Evolutionary conservation across 2,797 vertebrate genomes (phyloP), one percentile per base, ranked within the genome.

Genomic region (Pristis pectinata): DNA sequence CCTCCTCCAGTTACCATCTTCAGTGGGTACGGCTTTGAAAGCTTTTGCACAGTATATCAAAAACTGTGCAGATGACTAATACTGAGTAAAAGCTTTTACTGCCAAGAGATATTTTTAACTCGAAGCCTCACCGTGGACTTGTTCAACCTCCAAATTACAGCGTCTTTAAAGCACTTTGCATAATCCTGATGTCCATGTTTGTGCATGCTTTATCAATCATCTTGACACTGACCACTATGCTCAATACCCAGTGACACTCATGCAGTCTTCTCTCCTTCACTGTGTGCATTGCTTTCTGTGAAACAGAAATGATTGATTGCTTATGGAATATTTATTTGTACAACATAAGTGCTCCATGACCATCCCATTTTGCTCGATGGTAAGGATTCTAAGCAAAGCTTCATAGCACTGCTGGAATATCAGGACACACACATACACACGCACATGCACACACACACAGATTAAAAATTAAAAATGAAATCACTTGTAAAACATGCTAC

Each of bases 281-380:
- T 76, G 41, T 22, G 41, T 76, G 72, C 44, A 5, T 53, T 94
- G 92, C 67, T 76, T 94, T 94, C 92, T 56, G 70, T 94, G 70
- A 72, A 74, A 3, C 37, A 53, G 24, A 72, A 94, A 74, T 94
- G 92, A 94, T 76, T 74, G 92, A 49, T 94, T 94, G 70, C 70
- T 94, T 76, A 94, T 74, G 70, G 92, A 94, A 94, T 94, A 94
- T 94, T 94, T 94, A 94, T 94, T 74, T 76, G 70, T 76, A 74
- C 13, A 94, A 76, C 53, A 24, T 94, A 76, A 74, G 70, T 94
- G 92, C 72, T 61, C 41, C 13, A 30, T 94, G 27, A 76, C 41
- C 70, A 94, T 76, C 70, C 53, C 70, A n/a, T 74, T 64, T 94
- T 94, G 70, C 27, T 30, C 27, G 70, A 44, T 44, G 24, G 34